Base-by-base conservation (phyloP, 1,140 invertebrate genomes). In the Penaeus vannamei region DNA sequence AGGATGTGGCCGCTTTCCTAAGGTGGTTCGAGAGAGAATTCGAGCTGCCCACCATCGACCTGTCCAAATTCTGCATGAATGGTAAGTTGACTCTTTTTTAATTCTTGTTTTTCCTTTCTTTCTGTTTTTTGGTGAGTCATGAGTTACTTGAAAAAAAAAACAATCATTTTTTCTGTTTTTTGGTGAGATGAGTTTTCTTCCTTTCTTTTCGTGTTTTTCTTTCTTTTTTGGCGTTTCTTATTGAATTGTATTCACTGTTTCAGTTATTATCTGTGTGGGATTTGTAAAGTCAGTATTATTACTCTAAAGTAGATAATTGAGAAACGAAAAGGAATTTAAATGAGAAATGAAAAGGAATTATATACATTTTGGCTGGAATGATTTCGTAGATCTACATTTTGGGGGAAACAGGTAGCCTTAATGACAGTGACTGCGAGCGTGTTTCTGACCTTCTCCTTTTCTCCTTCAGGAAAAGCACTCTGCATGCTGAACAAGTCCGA, bases 51-150 rank as follows among this genome's bases (percentile, higher is more conserved):
- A 95, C 96, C 86, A 96, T 99, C 92, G 97, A 98, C 92, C 96
- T 97, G 95, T 97, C 98, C 92, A 95, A 97, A 94, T 98, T 99
- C 93, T 97, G 98, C 94, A 98, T 99, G 97, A 99, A 99, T 93
- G 98, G 98, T 95, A 94, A 94, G 93, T 81, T 20, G 19, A 79
- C 89, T 42, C 84, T 79, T 29, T 91, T 53, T 32, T 64, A 4
- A 0, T 32, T 83, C 79, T 23, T 87, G 79, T 61, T 64, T 72
- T 77, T 83, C 29, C 10, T 76, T 60, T 64, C 26, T 46, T 88
- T 79, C 91, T 66, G 81, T 62, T 66, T 83, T 53, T 89, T 89
- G 61, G n/a, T 62, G 53, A 46, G n/a, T n/a, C n/a, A n/a, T n/a
- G n/a, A n/a, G n/a, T n/a, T n/a, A n/a, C n/a, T n/a, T n/a, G n/a